Percentiles rank a stretch among this genome's conserved stretches.
These are phyloP conservation scores for Alethe castanea DNA, from an alignment of 2,113 vertebrate species.

Conservation along the genomic window DNA sequence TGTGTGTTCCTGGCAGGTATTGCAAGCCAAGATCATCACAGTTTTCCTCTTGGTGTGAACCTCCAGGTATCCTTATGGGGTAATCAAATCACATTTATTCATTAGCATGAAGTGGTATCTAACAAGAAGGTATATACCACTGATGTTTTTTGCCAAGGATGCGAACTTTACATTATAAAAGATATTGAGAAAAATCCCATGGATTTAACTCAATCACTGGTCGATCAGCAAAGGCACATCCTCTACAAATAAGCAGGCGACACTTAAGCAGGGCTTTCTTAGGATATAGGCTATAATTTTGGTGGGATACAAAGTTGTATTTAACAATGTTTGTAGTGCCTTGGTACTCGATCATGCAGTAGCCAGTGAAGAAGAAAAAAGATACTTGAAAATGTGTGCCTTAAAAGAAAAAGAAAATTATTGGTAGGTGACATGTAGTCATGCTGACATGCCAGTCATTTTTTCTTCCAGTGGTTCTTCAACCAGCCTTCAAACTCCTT, in stretches of 20 bases:
- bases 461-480: not conserved
- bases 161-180: not conserved
- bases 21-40: not conserved
- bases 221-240: fast-evolving
- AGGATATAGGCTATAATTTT: not conserved
- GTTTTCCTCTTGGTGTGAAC: not conserved
- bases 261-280: not conserved
- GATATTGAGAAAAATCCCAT: not conserved
- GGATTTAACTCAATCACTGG: not conserved
- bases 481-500: not conserved
- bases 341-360: not conserved
- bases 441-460: not conserved
- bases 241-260: not conserved
- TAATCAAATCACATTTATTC: not conserved
- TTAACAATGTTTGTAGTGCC: not conserved
- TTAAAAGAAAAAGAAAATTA: not conserved
- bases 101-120: not conserved
- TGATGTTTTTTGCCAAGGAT: not conserved
- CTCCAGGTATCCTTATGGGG: fast-evolving
- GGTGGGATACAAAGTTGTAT: not conserved
- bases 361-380: not conserved
- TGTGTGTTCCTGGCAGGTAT: not conserved
- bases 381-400: not conserved
- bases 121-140: not conserved
- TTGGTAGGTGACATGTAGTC: not conserved